phyloP scores from a whole-genome alignment of 2,113 vertebrate genomes.

The Pogona vitticeps region DNA sequence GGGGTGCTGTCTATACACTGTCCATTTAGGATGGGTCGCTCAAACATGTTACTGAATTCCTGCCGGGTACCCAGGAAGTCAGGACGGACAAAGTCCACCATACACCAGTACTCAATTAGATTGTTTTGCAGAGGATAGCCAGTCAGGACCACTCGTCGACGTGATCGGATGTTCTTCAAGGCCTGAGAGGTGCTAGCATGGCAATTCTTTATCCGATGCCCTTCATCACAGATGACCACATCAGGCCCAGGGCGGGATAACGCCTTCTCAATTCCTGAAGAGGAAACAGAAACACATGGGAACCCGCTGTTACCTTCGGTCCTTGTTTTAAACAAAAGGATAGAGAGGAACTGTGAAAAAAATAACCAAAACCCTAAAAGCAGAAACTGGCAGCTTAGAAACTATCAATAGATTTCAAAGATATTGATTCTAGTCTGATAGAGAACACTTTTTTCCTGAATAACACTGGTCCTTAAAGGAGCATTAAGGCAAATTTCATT shows the following conservation, averaged over 20 bases:
- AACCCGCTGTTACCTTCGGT: not conserved
- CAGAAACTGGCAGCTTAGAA: slow-evolving; percentile 25
- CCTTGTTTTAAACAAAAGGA: not conserved
- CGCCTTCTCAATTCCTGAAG: slow-evolving; percentile 92
- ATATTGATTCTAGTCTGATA: not conserved
- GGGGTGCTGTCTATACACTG: slow-evolving; percentile 98
- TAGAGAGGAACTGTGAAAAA: not conserved
- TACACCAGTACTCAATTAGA: slow-evolving; percentile 99
- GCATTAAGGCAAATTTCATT: not conserved
- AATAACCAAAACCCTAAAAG: not conserved
- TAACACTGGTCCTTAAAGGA: not conserved
- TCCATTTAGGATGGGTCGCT: slow-evolving; percentile 96
- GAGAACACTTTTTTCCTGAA: not conserved
- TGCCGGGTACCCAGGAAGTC: slow-evolving; percentile 97
- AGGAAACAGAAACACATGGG: not conserved
- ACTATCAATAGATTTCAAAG: not conserved
- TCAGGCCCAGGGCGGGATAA: slow-evolving; percentile 93
- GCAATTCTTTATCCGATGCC: slow-evolving; percentile 98
- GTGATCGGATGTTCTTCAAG: slow-evolving; percentile 95
- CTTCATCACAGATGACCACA: slow-evolving; percentile 98
- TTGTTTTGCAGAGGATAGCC: slow-evolving; percentile 98
- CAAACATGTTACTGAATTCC: slow-evolving; percentile 99
- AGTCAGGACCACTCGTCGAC: slow-evolving; percentile 93
- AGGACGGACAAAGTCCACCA: slow-evolving; percentile 98
- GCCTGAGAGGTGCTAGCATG: slow-evolving; percentile 98